Conservation (phyloP, 1,140 invertebrate genomes). For the Ylistrum balloti region DNA sequence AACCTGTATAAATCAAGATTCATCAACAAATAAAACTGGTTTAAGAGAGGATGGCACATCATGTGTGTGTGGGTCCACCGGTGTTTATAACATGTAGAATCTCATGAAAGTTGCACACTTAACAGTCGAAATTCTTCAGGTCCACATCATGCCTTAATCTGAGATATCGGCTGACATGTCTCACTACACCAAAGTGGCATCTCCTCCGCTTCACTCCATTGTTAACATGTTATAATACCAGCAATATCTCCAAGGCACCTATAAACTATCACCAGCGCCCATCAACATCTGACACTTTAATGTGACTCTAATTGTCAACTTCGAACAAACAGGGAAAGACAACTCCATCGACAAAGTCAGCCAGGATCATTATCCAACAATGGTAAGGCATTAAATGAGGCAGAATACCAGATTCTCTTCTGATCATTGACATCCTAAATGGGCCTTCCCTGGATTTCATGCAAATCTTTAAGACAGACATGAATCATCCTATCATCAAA, state of each 20-base stretch:
- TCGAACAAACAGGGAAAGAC: not conserved
- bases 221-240: not conserved
- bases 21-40: not conserved
- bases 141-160: not conserved
- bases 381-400: not conserved
- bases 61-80: not conserved
- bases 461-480: not conserved
- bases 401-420: not conserved
- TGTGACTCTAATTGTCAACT: conserved; percentile 17
- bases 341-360: not conserved
- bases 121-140: not conserved
- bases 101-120: not conserved
- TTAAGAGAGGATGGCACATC: not conserved
- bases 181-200: not conserved
- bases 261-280: conserved; percentile 25
- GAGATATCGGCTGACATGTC: not conserved
- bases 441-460: not conserved
- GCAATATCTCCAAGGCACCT: not conserved
- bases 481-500: not conserved
- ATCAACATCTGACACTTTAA: not conserved
- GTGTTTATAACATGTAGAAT: not conserved
- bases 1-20: not conserved
- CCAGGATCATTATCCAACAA: not conserved
- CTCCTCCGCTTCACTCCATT: not conserved
- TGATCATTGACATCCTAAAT: not conserved